Base-by-base conservation (phyloP, 2,113 vertebrate species). In the Sorex fumeus region DNA sequence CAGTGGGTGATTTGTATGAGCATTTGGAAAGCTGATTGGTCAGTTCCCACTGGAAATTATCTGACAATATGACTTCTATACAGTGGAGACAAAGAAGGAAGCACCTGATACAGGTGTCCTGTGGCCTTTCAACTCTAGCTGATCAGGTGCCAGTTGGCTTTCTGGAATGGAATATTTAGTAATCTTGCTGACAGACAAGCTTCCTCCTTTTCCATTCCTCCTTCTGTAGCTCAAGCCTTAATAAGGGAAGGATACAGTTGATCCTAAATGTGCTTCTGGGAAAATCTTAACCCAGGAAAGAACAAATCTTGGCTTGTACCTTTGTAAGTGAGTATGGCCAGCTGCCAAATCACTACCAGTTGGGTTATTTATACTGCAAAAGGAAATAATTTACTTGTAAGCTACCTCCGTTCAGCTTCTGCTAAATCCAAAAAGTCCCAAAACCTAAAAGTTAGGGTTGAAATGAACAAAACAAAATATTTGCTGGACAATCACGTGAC, bases 331-430 rank as follows among this genome's bases (percentile, higher is more conserved):
- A 93, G 64, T 91, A 80, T 98, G 97, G 97, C 97, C 96, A 76
- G 80, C 50, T 84, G 97, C 97, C 97, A 98, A 83, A 30, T 95
- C 83, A 90, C 96, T 95, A 97, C 97, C 97, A 96, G 94, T 96
- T 96, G 74, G 87, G 97, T 96, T 98, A 97, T 98, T 98, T 97
- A 96, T 92, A 89, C 95, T 96, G 93, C 96, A 97, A 97, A 98
- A 98, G 98, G 97, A 98, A 98, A 96, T 96, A 93, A 97, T 97
- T 97, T 96, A 89, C 95, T 96, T 97, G 94, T 95, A 97, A 94
- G 89, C 94, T 96, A 96, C 95, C 94, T 97, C 97, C 96, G 97
- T 97, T 95, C 94, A 96, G 93, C 72, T 96, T 96, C 93, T 97
- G 95, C 77, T 94, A 91, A 53, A 96, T 94, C 87, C 93, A 93